Conservation (phyloP, 37 sponge, comb jelly and placozoan genomes). For the Petrosia ficiformis region DNA sequence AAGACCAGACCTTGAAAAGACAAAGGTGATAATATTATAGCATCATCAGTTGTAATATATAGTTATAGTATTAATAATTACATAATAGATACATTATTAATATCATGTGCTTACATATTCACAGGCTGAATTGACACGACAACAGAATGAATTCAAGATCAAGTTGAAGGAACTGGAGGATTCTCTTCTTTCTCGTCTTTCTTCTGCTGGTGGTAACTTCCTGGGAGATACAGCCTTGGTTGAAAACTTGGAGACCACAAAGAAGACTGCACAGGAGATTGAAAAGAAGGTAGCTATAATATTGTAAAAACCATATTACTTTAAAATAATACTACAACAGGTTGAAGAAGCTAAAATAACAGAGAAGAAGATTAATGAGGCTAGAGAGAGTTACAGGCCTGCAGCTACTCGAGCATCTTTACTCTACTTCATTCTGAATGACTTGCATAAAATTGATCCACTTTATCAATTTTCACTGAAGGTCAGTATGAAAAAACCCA, state of each 20-base stretch:
- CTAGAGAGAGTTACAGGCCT: slow-evolving; percentile 94
- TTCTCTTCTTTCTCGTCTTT: slow-evolving; percentile 86
- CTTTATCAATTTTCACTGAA: slow-evolving; percentile 99
- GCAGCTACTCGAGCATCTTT: slow-evolving; percentile 95
- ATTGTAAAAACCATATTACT: background rate
- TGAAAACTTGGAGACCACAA: slow-evolving; percentile 96
- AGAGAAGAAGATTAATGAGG: slow-evolving; percentile 96
- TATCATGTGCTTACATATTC: background rate
- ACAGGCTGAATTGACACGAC: slow-evolving; percentile 85
- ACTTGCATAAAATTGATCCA: slow-evolving; percentile 97
- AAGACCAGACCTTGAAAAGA: slow-evolving; percentile 96
- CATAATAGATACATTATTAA: background rate
- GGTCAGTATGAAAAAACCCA: background rate
- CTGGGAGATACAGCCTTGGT: slow-evolving; percentile 96
- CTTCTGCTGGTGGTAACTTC: slow-evolving; percentile 98
- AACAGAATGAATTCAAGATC: slow-evolving; percentile 99
- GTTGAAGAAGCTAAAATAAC: slow-evolving; percentile 89
- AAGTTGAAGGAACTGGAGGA: slow-evolving; percentile 97
- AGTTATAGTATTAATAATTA: background rate
- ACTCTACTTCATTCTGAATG: slow-evolving; percentile 98
- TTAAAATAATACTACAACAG: slow-evolving; percentile 9
- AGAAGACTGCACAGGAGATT: slow-evolving; percentile 92
- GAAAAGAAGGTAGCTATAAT: slow-evolving; percentile 59
- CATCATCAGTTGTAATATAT: background rate
- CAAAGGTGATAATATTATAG: slow-evolving; percentile 53